phyloP scores from a whole-genome alignment of 2,888 invertebrate genomes.

The Shargacucullia verbasci region DNA sequence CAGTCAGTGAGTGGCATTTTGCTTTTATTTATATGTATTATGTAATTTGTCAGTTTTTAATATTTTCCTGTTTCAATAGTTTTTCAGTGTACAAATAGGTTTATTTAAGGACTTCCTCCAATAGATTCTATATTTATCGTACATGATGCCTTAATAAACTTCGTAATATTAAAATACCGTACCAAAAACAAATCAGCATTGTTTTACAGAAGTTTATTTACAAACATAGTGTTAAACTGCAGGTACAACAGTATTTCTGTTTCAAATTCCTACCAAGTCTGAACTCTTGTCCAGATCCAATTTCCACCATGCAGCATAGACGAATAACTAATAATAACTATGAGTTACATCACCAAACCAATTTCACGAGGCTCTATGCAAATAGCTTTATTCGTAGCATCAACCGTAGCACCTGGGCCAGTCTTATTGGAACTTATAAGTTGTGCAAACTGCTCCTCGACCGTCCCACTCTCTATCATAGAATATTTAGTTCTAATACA shows the following conservation, averaged over 20 bases:
- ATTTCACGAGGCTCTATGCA: conserved; percentile 72
- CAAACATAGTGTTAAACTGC: conserved; percentile 17
- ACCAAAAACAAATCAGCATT: not conserved
- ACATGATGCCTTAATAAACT: too few relatives aligned
- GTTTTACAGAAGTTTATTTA: conserved; percentile 8
- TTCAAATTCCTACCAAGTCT: not conserved
- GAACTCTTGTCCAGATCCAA: conserved; percentile 13
- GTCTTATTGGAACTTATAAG: conserved; percentile 87
- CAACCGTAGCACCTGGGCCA: conserved; percentile 83
- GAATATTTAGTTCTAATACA: conserved; percentile 65
- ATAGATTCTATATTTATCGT: too few relatives aligned
- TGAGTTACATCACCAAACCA: conserved; percentile 54
- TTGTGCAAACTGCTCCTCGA: conserved; percentile 80
- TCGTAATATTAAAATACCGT: too few relatives aligned
- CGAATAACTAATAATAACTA: conserved; percentile 47
- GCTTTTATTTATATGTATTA: too few relatives aligned
- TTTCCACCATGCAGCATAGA: conserved; percentile 3
- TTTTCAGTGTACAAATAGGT: too few relatives aligned
- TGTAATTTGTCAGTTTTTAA: too few relatives aligned
- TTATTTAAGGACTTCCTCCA: too few relatives aligned
- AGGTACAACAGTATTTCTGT: conserved; percentile 1
- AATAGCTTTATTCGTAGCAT: conserved; percentile 78
- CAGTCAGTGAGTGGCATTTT: too few relatives aligned
- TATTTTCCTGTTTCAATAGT: too few relatives aligned
- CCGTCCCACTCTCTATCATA: conserved; percentile 66